These are phyloP conservation scores for Halocynthia roretzi DNA, from an alignment of 23 tunicate genomes.

Conservation along the genomic window DNA sequence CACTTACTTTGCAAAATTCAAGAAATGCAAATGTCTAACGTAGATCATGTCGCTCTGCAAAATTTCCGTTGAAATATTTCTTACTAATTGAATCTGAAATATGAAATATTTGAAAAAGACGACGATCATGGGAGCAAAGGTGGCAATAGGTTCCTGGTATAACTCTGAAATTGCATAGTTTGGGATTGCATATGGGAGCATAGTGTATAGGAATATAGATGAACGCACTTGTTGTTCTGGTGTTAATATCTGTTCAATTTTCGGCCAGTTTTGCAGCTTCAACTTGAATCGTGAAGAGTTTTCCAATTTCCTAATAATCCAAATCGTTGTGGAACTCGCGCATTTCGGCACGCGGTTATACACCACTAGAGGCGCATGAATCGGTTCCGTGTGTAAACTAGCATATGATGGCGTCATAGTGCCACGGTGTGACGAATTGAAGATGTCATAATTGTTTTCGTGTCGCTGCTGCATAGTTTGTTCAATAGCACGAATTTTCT, in stretches of 20 bases:
- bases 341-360: slow-evolving; percentile 8
- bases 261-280: background rate
- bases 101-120: background rate
- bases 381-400: background rate
- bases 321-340: slow-evolving; percentile 1
- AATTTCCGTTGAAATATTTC: background rate
- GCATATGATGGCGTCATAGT: background rate
- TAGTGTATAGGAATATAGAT: background rate
- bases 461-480: no score
- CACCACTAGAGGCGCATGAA: background rate
- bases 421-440: no score
- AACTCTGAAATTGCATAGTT: no score
- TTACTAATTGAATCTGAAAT: background rate
- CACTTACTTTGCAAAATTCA: slow-evolving; percentile 1
- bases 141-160: no score
- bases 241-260: background rate
- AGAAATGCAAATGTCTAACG: background rate
- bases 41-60: background rate
- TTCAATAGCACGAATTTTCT: no score
- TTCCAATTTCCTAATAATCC: background rate
- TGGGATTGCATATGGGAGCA: no score
- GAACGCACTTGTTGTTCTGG: background rate
- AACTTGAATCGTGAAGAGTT: background rate
- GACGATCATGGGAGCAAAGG: no score
- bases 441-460: no score